Evolutionary conservation across 2,888 invertebrate genomes (phyloP), one percentile per base, ranked within the genome.

Genomic region (Melieria crassipennis): DNA sequence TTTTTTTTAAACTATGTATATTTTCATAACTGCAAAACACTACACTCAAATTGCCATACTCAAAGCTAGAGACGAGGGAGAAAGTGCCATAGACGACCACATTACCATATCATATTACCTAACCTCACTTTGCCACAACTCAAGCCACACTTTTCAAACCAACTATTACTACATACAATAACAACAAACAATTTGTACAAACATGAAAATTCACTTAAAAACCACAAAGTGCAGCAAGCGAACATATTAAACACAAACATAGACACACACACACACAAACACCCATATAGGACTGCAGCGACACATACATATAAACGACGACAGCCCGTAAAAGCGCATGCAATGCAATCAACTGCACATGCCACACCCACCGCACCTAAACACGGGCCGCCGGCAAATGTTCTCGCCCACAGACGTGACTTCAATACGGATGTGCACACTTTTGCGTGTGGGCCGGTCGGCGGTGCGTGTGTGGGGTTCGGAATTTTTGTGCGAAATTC

Each of bases 201-300:
- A 75, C 74, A 75, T 69, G 71, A 71, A 75, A 73, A 75, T 75
- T 69, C 71, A 75, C 72, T 73, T 71, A 58, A 66, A 65, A 71
- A 62, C 69, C 71, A 50, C 71, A 71, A 73, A 71, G 65, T 71
- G 65, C 65, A 73, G 65, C 30, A 65, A 64, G 43, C 42, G 6
- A 69, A 70, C 61, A 60, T 43, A 30, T 52, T 48, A 46, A 52
- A 57, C 52, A 30, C 47, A 61, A 10, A 60, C 45, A 55, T n/a
- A 50, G 7, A 58, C 43, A 46, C 63, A n/a, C 30, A 50, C 56
- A 62, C 11, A 61, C 46, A 42, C 43, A 13, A 46, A 55, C 52
- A 62, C 56, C 4, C 3, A 65, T 47, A 42, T 62, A 11, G 6
- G 45, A 30, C 48, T 16, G 13, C 47, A 52, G 16, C 52, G 42